phyloP scores from a whole-genome alignment of 2,888 invertebrate species.

The Anoplius nigerrimus region DNA sequence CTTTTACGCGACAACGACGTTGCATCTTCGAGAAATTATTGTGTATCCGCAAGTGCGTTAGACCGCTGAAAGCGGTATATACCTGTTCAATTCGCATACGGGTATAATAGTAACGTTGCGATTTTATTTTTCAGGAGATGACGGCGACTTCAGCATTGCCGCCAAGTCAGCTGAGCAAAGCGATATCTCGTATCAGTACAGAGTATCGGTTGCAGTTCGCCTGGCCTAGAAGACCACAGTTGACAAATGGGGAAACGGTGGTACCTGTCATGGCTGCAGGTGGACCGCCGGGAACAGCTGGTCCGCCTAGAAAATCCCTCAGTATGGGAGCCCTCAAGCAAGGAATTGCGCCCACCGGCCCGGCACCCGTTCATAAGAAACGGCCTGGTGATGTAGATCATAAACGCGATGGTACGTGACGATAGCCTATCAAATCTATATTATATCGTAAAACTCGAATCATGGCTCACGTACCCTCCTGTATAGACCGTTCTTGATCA shows the following conservation, averaged over 20 bases:
- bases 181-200: slow-evolving; percentile 86
- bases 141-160: slow-evolving; percentile 67
- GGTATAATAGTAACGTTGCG: no score
- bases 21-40: no score
- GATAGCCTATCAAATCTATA: no score
- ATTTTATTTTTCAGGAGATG: slow-evolving; percentile 62
- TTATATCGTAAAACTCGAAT: not conserved
- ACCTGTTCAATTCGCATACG: no score
- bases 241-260: slow-evolving; percentile 77
- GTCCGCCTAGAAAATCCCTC: slow-evolving; percentile 86
- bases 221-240: slow-evolving; percentile 83
- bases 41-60: no score
- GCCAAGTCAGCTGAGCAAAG: slow-evolving; percentile 83
- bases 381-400: slow-evolving; percentile 81
- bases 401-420: slow-evolving; percentile 74
- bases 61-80: no score
- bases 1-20: no score
- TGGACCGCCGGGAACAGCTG: slow-evolving; percentile 72
- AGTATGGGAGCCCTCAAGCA: slow-evolving; percentile 90
- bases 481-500: not conserved
- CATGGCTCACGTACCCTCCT: not conserved
- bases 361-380: slow-evolving; percentile 82
- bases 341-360: slow-evolving; percentile 73
- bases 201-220: slow-evolving; percentile 94
- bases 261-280: slow-evolving; percentile 75